phyloP scores from a whole-genome alignment of 1,140 invertebrate species.

The Drosophila prosaltans region DNA sequence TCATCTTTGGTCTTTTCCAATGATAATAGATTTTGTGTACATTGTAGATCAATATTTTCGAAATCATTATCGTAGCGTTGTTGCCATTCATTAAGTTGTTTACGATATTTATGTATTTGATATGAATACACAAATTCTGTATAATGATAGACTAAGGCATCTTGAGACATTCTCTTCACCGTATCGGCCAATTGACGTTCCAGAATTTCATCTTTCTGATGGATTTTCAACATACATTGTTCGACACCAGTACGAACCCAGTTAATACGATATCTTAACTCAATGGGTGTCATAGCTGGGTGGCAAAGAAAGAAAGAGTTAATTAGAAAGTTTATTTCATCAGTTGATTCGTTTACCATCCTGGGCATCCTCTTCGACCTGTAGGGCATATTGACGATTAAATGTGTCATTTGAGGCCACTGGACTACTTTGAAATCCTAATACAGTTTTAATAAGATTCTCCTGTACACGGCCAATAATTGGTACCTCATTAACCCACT shows the following conservation, averaged over 20 bases:
- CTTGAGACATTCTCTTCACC: background rate
- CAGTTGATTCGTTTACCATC: background rate
- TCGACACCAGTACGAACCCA: constrained; percentile 46
- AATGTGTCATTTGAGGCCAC: background rate
- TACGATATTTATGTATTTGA: constrained; percentile 26
- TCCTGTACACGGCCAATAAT: background rate
- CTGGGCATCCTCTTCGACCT: background rate
- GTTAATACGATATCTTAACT: constrained; percentile 49
- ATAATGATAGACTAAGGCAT: background rate
- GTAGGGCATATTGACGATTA: background rate
- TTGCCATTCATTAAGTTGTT: constrained; percentile 30
- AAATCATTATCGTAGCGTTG: constrained; percentile 26
- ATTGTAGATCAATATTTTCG: constrained; percentile 40
- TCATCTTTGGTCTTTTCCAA: constrained; percentile 52
- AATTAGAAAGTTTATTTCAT: too few species aligned
- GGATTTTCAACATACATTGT: constrained; percentile 16
- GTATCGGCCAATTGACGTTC: constrained; percentile 11
- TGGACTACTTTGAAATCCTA: background rate
- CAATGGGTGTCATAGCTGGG: constrained; percentile 44
- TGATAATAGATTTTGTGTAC: background rate
- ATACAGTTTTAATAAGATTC: background rate
- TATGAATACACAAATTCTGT: constrained; percentile 13
- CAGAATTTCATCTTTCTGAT: constrained; percentile 24
- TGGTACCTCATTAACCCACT: constrained; percentile 28
- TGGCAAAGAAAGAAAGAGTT: too few species aligned